Percentiles rank a stretch among this genome's conserved stretches.
Conservation (phyloP, 1,140 invertebrate genomes). For the Holotrichia oblita region DNA sequence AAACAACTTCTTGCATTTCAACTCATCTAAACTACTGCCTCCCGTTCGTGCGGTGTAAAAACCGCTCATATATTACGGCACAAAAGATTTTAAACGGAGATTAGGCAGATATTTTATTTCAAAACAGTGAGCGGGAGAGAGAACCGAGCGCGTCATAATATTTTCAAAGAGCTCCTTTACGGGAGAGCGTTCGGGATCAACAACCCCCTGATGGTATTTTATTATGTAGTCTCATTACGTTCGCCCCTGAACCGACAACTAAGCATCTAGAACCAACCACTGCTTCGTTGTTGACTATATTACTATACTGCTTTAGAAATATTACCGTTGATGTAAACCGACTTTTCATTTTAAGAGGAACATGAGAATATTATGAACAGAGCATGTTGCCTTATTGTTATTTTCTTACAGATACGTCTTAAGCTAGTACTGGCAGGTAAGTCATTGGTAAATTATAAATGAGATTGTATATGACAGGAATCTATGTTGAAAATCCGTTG, state of each 20-base stretch:
- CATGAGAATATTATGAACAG: too few relatives aligned
- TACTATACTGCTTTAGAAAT: conserved; percentile 12
- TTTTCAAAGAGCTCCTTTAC: conserved; percentile 16
- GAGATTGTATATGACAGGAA: too few relatives aligned
- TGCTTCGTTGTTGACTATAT: not conserved
- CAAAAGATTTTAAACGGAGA: conserved; percentile 36
- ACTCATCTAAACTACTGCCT: not conserved
- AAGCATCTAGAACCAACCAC: conserved; percentile 13
- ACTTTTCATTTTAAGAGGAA: not conserved
- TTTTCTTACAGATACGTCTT: too few relatives aligned
- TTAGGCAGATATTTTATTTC: conserved; percentile 37
- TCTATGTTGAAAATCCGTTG: too few relatives aligned
- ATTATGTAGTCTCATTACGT: conserved; percentile 35
- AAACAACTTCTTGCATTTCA: conserved; percentile 14
- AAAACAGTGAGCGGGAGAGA: conserved; percentile 24
- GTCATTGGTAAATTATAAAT: too few relatives aligned
- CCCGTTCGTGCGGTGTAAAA: conserved; percentile 17
- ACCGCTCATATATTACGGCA: conserved; percentile 36
- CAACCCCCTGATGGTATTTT: conserved; percentile 34
- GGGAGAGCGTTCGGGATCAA: conserved; percentile 20
- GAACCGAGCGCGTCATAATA: conserved; percentile 26
- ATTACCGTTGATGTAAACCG: not conserved
- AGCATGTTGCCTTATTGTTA: too few relatives aligned
- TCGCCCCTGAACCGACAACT: conserved; percentile 27
- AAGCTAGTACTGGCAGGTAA: too few relatives aligned